Evolutionary conservation across 2,113 vertebrate species (phyloP).

Genomic region (Martes martes): DNA sequence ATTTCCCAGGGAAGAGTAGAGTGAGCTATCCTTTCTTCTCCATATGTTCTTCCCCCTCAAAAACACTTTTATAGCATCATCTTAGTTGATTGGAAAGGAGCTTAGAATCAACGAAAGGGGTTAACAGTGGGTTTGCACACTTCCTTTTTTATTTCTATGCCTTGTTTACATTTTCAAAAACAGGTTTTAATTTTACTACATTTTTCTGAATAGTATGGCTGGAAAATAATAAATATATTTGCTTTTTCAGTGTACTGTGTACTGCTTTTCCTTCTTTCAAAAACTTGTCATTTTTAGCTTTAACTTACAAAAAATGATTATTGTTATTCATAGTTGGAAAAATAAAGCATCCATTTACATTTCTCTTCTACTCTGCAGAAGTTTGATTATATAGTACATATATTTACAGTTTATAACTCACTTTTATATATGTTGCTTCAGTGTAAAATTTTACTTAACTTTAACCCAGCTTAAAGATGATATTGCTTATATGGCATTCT

Average conservation of each 20-base stretch:
- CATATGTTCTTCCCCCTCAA: neutral
- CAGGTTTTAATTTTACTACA: slow-evolving; percentile 9
- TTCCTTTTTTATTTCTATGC: neutral
- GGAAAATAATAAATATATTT: slow-evolving; percentile 27
- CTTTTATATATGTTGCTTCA: slow-evolving; percentile 32
- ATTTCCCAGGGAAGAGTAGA: slow-evolving; percentile 22
- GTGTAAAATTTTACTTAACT: slow-evolving; percentile 28
- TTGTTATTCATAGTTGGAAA: slow-evolving; percentile 15
- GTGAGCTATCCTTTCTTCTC: neutral
- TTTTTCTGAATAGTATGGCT: neutral
- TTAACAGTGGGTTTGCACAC: slow-evolving; percentile 5
- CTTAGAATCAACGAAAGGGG: slow-evolving; percentile 26
- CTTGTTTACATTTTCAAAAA: slow-evolving; percentile 21
- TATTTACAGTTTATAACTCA: slow-evolving; percentile 40
- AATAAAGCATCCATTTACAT: neutral
- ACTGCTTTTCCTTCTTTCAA: neutral
- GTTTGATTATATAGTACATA: neutral
- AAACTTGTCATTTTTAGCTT: neutral
- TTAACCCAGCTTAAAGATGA: slow-evolving; percentile 27
- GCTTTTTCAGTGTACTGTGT: neutral
- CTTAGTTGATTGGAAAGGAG: neutral
- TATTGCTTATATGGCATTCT: neutral
- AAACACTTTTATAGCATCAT: neutral
- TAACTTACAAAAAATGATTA: slow-evolving; percentile 21
- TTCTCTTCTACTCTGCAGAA: slow-evolving; percentile 15